phyloP scores from a whole-genome alignment of 2,113 vertebrate species.

The Lepidothrix coronata region DNA sequence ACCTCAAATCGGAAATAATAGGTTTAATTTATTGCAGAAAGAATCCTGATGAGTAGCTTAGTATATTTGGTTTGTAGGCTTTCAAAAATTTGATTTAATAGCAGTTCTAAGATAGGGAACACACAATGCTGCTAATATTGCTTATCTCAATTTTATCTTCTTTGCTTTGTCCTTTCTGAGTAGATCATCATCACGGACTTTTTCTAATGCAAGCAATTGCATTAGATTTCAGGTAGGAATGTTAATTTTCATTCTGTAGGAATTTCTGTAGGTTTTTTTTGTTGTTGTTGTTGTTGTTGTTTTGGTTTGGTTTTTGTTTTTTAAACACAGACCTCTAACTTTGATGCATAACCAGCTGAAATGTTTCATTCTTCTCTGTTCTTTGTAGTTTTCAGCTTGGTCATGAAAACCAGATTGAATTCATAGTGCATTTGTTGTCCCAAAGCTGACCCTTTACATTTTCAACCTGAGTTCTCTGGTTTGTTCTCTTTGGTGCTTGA shows the following conservation, averaged over 20 bases:
- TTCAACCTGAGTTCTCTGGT: neutral
- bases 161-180: neutral
- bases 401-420: neutral
- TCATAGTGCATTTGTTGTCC: neutral
- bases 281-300: neutral
- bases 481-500: neutral
- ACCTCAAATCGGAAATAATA: neutral
- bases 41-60: neutral
- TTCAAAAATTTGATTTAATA: neutral
- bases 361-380: neutral
- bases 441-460: neutral
- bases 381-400: neutral
- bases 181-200: neutral
- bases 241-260: neutral
- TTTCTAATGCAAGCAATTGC: neutral
- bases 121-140: neutral
- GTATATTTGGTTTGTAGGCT: neutral
- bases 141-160: neutral
- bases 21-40: constrained; percentile 17
- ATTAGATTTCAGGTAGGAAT: neutral
- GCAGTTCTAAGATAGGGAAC: neutral
- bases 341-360: neutral
- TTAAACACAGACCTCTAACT: neutral
- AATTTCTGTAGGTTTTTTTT: neutral
- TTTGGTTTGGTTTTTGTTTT: neutral